These are phyloP conservation scores for Caenorhabditis brenneri DNA, from an alignment of 1,140 invertebrate species.

Conservation along the genomic window DNA sequence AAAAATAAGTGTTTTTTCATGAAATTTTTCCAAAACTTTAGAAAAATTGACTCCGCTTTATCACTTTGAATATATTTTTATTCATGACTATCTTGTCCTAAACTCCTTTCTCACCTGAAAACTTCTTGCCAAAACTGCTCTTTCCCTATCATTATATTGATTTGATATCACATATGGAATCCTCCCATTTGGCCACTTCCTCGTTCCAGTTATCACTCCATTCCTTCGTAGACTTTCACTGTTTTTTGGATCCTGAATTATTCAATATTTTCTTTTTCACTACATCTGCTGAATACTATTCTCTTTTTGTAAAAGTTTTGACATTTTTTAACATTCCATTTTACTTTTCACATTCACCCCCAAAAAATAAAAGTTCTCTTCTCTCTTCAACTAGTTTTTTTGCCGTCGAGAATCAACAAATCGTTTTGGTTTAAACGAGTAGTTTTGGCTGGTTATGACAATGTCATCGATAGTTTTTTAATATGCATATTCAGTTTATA, in stretches of 20 bases:
- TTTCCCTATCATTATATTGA: conserved; percentile 68
- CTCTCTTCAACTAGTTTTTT: neutral
- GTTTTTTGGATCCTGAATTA: conserved; percentile 41
- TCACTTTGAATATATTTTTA: too few relatives aligned
- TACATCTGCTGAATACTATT: too few relatives aligned
- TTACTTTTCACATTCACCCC: neutral
- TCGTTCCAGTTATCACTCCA: conserved; percentile 62
- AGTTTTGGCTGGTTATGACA: conserved; percentile 10
- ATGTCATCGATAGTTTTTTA: conserved; percentile 23
- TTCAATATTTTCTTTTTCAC: too few relatives aligned
- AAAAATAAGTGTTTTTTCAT: too few relatives aligned
- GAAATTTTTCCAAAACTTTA: too few relatives aligned
- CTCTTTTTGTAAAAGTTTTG: neutral
- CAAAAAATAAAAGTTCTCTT: neutral
- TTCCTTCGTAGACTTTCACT: conserved; percentile 55
- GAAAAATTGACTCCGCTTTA: too few relatives aligned
- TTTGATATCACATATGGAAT: conserved; percentile 69
- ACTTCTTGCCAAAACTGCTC: conserved; percentile 67
- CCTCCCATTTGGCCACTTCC: conserved; percentile 69
- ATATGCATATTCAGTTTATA: neutral
- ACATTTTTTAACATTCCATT: conserved; percentile 44
- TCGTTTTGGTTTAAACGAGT: conserved; percentile 22
- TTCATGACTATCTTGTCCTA: neutral
- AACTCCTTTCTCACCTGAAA: conserved; percentile 58
- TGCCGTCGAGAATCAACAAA: neutral